Evolutionary conservation across 2,888 invertebrate species (phyloP), one percentile per base, ranked within the genome.

Genomic region (Lampropteryx suffumata): DNA sequence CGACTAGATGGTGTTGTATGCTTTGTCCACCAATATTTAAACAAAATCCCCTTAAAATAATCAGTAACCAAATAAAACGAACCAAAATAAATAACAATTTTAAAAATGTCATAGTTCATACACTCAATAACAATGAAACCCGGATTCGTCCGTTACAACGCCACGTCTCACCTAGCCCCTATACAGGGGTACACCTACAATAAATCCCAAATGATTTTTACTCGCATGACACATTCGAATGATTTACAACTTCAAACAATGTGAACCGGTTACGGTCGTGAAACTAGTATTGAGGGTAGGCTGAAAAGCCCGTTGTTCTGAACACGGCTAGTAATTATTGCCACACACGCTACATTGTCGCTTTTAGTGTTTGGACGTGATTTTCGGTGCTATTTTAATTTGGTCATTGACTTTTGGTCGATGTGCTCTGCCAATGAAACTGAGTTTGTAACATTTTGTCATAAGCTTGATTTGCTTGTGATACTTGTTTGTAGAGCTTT

Each of bases 151-250:
- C 17, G 17, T 17, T 17, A 39, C n/a, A 37, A 36, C 7, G 17
- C 5, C 7, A 34, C 21, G 69, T 71, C 78, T 79, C 17, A 79
- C 62, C 66, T 52, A 55, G 45, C 17, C 17, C 17, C 17, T n/a
- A 17, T 4, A 17, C 62, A 34, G 34, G 33, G n/a, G 33, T 12
- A 35, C 72, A 73, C 73, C 76, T 72, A 74, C 77, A 66, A 84
- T 84, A 82, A 84, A 84, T 84, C 71, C 65, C 60, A 69, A 73
- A 81, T 84, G 85, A 85, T 86, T 87, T 87, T 87, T 82, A 84
- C 81, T 73, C 80, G 78, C 67, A 79, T 78, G 84, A 84, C 87
- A 82, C 77, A 76, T 82, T 79, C 74, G 66, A 71, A 77, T 87
- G 88, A 88, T 88, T 87, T 88, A 88, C 83, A 69, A 65, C 76